Conservation (phyloP, 2,797 vertebrate species). For the Distichodus sexfasciatus region DNA sequence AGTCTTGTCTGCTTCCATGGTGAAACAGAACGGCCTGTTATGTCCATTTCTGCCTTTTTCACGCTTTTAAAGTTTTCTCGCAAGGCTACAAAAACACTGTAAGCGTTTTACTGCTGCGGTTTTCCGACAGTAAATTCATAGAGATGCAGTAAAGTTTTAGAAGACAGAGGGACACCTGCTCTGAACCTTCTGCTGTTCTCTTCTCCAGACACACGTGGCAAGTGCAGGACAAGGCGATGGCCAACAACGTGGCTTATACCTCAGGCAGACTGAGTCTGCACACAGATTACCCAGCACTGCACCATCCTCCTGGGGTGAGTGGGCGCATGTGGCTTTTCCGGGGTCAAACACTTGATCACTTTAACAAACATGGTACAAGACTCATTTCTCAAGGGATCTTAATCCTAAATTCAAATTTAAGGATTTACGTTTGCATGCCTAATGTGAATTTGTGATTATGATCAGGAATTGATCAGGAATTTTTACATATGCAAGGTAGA, state of each 20-base stretch:
- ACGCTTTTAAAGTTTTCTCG: slow-evolving; percentile 32
- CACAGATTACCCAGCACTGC: slow-evolving; percentile 90
- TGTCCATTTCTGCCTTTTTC: slow-evolving; percentile 46
- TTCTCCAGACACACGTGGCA: slow-evolving; percentile 89
- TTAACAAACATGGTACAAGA: too few relatives aligned
- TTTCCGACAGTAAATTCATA: slow-evolving; percentile 28
- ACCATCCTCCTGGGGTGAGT: slow-evolving; percentile 91
- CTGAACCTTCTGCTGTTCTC: slow-evolving; percentile 20
- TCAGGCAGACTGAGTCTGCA: slow-evolving; percentile 85
- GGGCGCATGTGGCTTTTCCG: too few relatives aligned
- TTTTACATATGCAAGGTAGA: too few relatives aligned
- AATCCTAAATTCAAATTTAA: too few relatives aligned
- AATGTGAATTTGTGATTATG: too few relatives aligned
- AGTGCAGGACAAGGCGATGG: slow-evolving; percentile 88
- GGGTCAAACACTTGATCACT: too few relatives aligned
- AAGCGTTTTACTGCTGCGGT: slow-evolving; percentile 43
- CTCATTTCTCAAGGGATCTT: too few relatives aligned
- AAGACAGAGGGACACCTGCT: slow-evolving; percentile 18
- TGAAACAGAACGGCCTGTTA: slow-evolving; percentile 58
- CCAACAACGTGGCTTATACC: slow-evolving; percentile 95
- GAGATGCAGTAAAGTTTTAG: slow-evolving; percentile 17
- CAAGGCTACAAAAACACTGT: slow-evolving; percentile 16
- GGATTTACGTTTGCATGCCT: too few relatives aligned
- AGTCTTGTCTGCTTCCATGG: too few relatives aligned
- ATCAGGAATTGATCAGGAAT: too few relatives aligned